Percentiles rank a stretch among this genome's conserved stretches.
phyloP scores from a whole-genome alignment of 2,113 vertebrate genomes.

The Hiodon alosoides region DNA sequence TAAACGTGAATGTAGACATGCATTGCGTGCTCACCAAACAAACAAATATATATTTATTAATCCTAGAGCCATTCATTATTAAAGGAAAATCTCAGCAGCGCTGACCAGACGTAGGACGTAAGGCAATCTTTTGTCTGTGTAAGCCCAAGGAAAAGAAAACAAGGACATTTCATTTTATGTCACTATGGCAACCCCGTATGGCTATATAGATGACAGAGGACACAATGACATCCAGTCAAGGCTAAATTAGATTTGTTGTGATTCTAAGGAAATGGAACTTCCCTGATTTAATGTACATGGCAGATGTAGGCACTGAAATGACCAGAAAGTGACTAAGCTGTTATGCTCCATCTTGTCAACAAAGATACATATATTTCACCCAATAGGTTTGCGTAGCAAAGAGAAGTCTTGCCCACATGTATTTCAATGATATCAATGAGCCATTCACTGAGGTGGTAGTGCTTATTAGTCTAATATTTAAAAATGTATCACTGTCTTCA shows the following conservation, averaged over 20 bases:
- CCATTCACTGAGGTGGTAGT: too few relatives aligned
- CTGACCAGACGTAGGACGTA: background rate
- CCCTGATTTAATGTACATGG: background rate
- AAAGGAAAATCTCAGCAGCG: background rate
- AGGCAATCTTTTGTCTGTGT: background rate
- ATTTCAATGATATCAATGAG: too few relatives aligned
- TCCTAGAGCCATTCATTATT: background rate
- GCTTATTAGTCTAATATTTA: too few relatives aligned
- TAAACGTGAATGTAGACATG: background rate
- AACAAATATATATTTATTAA: too few relatives aligned
- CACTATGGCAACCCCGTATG: constrained; percentile 19
- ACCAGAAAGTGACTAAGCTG: background rate
- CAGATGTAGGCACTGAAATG: constrained; percentile 2
- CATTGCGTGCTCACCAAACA: background rate
- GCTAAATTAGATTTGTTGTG: constrained; percentile 17
- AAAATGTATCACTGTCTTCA: too few relatives aligned
- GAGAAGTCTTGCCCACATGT: too few relatives aligned
- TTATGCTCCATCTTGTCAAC: background rate
- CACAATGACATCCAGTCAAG: constrained; percentile 2
- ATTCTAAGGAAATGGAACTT: constrained; percentile 7
- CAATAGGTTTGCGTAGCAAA: too few relatives aligned
- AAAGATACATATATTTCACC: background rate
- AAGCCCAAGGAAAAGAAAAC: constrained; percentile 13
- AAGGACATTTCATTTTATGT: constrained; percentile 14
- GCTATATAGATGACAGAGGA: constrained; percentile 6